A percentile compares a stretch with the other conserved stretches of the same genome.
These are phyloP conservation scores for Pachypeltis micranthus DNA, from an alignment of 1,140 invertebrate genomes.

Conservation along the genomic window DNA sequence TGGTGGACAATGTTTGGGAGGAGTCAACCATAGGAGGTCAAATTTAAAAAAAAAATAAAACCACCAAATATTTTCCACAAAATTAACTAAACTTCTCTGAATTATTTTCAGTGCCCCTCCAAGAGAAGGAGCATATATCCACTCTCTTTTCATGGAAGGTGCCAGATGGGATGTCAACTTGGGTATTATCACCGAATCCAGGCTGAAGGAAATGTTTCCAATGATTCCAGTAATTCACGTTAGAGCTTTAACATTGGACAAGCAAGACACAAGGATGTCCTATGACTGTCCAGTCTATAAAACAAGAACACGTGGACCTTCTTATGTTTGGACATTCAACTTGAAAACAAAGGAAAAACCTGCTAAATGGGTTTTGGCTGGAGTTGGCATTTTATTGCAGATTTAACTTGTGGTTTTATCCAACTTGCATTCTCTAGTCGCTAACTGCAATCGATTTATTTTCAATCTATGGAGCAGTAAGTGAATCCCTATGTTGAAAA, in stretches of 20 bases:
- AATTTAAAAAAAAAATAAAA: too few relatives aligned
- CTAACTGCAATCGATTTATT: too few relatives aligned
- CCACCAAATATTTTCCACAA: neutral
- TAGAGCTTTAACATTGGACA: slow-evolving; percentile 58
- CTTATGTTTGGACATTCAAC: slow-evolving; percentile 93
- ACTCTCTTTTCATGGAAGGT: slow-evolving; percentile 86
- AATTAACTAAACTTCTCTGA: neutral
- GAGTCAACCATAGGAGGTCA: too few relatives aligned
- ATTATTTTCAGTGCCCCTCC: slow-evolving; percentile 50
- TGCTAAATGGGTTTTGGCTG: slow-evolving; percentile 82
- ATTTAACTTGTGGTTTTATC: too few relatives aligned
- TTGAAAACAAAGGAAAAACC: slow-evolving; percentile 78
- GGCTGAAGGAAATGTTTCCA: slow-evolving; percentile 79
- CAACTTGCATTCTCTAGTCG: too few relatives aligned
- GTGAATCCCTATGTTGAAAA: too few relatives aligned
- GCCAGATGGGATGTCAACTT: slow-evolving; percentile 74
- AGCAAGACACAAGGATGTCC: slow-evolving; percentile 70
- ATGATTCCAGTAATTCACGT: slow-evolving; percentile 84
- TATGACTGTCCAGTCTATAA: slow-evolving; percentile 92
- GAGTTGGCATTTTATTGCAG: slow-evolving; percentile 70
- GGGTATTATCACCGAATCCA: slow-evolving; percentile 67
- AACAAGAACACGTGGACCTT: slow-evolving; percentile 72
- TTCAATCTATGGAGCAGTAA: too few relatives aligned
- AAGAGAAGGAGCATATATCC: slow-evolving; percentile 79
- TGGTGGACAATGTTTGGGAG: neutral